Conservation (phyloP, 35 echinoderm and acorn worm species). For the Heliocidaris tuberculata region DNA sequence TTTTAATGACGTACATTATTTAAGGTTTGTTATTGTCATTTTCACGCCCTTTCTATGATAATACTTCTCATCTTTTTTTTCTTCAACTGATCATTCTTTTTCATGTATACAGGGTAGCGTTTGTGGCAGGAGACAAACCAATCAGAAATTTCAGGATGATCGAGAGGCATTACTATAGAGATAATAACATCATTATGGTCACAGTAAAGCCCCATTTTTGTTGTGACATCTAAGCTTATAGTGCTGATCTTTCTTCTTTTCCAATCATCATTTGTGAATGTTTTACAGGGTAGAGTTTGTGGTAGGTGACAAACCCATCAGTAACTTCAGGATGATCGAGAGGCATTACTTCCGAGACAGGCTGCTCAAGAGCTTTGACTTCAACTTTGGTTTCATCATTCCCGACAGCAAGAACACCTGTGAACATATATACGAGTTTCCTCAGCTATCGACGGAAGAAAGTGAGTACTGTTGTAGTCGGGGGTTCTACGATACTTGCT, state of each 20-base stretch:
- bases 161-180: slow-evolving; percentile 96
- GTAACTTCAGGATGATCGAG: slow-evolving; percentile 99
- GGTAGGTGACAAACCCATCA: slow-evolving; percentile 95
- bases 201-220: too few relatives aligned
- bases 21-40: too few relatives aligned
- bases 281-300: slow-evolving; percentile 90
- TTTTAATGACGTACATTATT: too few relatives aligned
- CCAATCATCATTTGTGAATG: too few relatives aligned
- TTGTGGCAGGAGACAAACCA: slow-evolving; percentile 92
- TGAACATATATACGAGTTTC: slow-evolving; percentile 99
- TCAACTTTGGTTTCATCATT: slow-evolving; percentile 99
- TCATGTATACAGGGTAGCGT: slow-evolving; percentile 77
- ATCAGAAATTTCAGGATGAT: slow-evolving; percentile 99
- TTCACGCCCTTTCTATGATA: too few relatives aligned
- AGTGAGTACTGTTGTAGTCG: slow-evolving; percentile 64
- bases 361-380: slow-evolving; percentile 97
- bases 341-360: slow-evolving; percentile 95
- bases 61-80: too few relatives aligned
- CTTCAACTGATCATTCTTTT: too few relatives aligned
- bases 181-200: not conserved
- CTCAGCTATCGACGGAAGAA: slow-evolving; percentile 81
- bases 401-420: slow-evolving; percentile 99
- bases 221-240: too few relatives aligned
- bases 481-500: not conserved
- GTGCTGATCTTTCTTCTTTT: not conserved